Conservation (phyloP, 2,888 invertebrate genomes). For the Alviniconcha strummeri region DNA sequence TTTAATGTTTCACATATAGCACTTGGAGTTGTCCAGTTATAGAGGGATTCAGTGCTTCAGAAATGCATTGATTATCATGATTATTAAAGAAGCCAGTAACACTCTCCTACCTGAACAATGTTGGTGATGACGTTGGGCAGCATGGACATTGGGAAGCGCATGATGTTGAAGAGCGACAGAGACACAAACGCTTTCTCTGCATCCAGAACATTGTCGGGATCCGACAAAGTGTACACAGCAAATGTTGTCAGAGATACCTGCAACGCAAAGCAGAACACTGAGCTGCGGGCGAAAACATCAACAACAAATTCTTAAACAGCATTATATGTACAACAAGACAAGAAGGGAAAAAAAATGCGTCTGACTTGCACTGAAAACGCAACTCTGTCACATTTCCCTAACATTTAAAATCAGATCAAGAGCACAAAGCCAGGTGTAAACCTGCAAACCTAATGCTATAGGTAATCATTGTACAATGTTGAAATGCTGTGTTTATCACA, state of each 20-base stretch:
- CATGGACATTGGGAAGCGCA: conserved; percentile 89
- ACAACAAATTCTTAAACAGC: neutral
- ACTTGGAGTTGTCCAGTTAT: too few relatives aligned
- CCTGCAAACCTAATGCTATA: too few relatives aligned
- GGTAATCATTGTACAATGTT: too few relatives aligned
- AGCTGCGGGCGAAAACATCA: neutral
- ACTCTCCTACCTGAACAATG: conserved; percentile 82
- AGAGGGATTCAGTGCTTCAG: too few relatives aligned
- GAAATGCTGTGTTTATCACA: too few relatives aligned
- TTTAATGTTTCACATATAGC: too few relatives aligned
- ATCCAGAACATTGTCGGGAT: conserved; percentile 80
- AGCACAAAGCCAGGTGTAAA: neutral
- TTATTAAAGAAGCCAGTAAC: too few relatives aligned
- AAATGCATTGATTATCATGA: too few relatives aligned
- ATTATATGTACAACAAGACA: too few relatives aligned
- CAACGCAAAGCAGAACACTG: conserved; percentile 1
- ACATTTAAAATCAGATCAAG: neutral
- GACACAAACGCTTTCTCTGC: conserved; percentile 90
- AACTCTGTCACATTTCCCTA: neutral
- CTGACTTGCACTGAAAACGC: too few relatives aligned
- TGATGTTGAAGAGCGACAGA: conserved; percentile 89
- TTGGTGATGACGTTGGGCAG: conserved; percentile 79
- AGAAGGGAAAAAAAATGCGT: too few relatives aligned
- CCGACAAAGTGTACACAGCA: conserved; percentile 83
- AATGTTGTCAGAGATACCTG: conserved; percentile 88